Conservation (phyloP, 1,140 invertebrate species). For the Agrilus planipennis region DNA sequence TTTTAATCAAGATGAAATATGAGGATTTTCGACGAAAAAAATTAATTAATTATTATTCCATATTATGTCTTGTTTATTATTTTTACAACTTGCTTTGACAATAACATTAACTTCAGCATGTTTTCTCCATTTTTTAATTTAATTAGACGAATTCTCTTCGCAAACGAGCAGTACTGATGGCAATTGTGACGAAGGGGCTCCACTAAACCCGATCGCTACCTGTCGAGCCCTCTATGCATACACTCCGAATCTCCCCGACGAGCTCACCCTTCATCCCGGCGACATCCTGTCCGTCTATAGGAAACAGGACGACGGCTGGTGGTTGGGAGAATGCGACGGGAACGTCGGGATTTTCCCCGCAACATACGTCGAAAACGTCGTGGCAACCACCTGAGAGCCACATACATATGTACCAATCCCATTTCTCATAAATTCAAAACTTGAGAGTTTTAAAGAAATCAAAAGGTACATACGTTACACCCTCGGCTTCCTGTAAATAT, state of each 20-base stretch:
- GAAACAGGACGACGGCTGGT: constrained; percentile 91
- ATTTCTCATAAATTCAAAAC: too few relatives aligned
- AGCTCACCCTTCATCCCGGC: constrained; percentile 71
- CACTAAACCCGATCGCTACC: constrained; percentile 39
- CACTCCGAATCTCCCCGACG: constrained; percentile 76
- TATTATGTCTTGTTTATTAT: too few relatives aligned
- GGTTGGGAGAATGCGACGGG: constrained; percentile 80
- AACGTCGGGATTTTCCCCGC: constrained; percentile 83
- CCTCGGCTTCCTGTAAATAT: too few relatives aligned
- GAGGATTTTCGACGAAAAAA: too few relatives aligned
- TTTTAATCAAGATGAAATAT: too few relatives aligned
- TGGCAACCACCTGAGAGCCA: too few relatives aligned
- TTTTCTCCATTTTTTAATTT: constrained; percentile 15
- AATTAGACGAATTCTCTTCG: constrained; percentile 66
- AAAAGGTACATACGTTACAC: too few relatives aligned
- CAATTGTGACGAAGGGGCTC: constrained; percentile 41
- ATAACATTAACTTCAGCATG: not conserved
- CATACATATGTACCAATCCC: too few relatives aligned
- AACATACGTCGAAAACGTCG: constrained; percentile 83
- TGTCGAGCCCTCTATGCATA: constrained; percentile 83
- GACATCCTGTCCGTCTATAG: constrained; percentile 81
- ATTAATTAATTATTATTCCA: too few relatives aligned
- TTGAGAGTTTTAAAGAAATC: too few relatives aligned
- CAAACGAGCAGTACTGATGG: constrained; percentile 45
- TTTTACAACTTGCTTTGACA: too few relatives aligned